Evolutionary conservation across 2,113 vertebrate genomes (phyloP).

Genomic region (Datnioides undecimradiatus): DNA sequence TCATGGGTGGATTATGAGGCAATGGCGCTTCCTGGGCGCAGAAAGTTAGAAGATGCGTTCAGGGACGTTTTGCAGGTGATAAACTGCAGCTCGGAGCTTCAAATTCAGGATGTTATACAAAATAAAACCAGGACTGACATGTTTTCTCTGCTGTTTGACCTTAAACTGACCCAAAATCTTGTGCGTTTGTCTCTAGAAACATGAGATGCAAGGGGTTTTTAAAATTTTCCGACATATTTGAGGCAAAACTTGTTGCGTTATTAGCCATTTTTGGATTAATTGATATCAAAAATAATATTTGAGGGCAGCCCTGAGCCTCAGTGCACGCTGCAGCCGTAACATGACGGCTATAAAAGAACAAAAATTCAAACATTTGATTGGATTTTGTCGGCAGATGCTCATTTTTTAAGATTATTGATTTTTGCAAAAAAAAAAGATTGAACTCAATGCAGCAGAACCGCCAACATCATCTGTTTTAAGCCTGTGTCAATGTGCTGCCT

Average conservation of each 20-base stretch:
- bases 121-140: too few species aligned
- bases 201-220: too few species aligned
- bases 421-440: too few species aligned
- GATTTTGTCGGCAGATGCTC: background rate
- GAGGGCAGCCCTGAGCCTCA: too few species aligned
- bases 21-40: conserved; percentile 2
- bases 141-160: too few species aligned
- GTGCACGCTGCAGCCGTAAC: background rate
- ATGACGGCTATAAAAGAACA: background rate
- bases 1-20: conserved; percentile 6
- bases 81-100: too few species aligned
- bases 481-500: too few species aligned
- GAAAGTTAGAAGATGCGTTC: background rate
- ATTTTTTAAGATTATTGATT: too few species aligned
- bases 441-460: background rate
- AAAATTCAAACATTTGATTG: background rate
- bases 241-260: background rate
- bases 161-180: too few species aligned
- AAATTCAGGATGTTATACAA: too few species aligned
- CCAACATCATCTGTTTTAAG: background rate
- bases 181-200: too few species aligned
- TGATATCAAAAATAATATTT: background rate
- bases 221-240: background rate
- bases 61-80: conserved; percentile 1
- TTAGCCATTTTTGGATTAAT: background rate